These are phyloP conservation scores for Hypena proboscidalis DNA, from an alignment of 2,888 invertebrate genomes.

Conservation along the genomic window DNA sequence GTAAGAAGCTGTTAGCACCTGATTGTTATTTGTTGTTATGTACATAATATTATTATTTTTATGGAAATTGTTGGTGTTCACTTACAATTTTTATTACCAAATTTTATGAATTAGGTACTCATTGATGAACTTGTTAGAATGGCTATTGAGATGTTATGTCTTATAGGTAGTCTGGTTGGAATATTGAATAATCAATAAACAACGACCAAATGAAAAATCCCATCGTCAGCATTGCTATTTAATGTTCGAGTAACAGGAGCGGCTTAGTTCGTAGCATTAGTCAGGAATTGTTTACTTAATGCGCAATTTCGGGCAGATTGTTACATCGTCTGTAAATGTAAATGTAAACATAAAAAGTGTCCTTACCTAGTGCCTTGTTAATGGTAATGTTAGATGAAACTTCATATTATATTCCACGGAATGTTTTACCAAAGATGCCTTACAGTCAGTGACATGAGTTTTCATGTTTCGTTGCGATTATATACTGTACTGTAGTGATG, in stretches of 20 bases:
- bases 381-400: slow-evolving; percentile 18
- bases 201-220: slow-evolving; percentile 4
- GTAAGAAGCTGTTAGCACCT: slow-evolving; percentile 8
- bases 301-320: background rate
- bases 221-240: slow-evolving; percentile 6
- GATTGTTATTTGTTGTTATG: slow-evolving; percentile 28
- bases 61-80: slow-evolving; percentile 48
- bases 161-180: no score
- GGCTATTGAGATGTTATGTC: no score
- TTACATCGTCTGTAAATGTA: slow-evolving; percentile 6
- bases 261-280: slow-evolving; percentile 4
- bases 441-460: slow-evolving; percentile 6
- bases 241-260: slow-evolving; percentile 14
- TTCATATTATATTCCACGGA: slow-evolving; percentile 15
- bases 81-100: slow-evolving; percentile 19
- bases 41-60: slow-evolving; percentile 23
- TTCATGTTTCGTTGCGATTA: background rate
- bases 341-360: slow-evolving; percentile 27
- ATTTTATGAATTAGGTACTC: slow-evolving; percentile 5
- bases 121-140: no score
- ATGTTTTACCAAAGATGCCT: slow-evolving; percentile 43
- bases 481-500: slow-evolving; percentile 1
- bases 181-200: no score
- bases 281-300: slow-evolving; percentile 8
- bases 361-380: slow-evolving; percentile 42